phyloP scores from a whole-genome alignment of 2,888 invertebrate genomes.

The Dichetophora obliterata region DNA sequence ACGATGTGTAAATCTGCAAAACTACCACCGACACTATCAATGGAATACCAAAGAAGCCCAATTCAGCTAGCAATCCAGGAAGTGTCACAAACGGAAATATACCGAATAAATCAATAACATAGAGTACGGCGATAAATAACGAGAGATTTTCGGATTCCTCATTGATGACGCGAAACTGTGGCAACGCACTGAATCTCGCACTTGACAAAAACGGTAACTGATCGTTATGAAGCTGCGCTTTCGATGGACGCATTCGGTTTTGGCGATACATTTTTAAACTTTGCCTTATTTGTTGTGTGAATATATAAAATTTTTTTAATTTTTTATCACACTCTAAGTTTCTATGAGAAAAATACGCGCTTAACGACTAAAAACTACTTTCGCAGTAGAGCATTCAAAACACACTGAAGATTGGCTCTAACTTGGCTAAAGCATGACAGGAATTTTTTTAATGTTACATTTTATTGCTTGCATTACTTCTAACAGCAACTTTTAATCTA shows the following conservation, averaged over 20 bases:
- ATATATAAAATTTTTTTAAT: neutral
- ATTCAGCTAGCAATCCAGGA: constrained; percentile 80
- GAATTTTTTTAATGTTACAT: neutral
- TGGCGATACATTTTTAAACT: constrained; percentile 43
- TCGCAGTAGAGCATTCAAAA: neutral
- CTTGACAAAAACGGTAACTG: constrained; percentile 65
- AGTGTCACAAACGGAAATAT: constrained; percentile 85
- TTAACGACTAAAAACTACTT: too few species aligned
- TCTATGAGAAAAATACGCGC: too few species aligned
- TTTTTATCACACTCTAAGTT: neutral
- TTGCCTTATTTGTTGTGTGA: neutral
- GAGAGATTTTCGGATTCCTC: constrained; percentile 71
- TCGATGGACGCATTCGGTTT: constrained; percentile 44
- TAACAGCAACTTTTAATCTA: constrained; percentile 9
- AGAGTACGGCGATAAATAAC: constrained; percentile 79
- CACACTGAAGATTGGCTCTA: constrained; percentile 2
- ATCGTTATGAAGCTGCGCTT: constrained; percentile 54
- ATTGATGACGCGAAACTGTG: constrained; percentile 60
- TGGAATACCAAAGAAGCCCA: constrained; percentile 81
- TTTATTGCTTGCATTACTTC: neutral
- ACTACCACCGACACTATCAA: constrained; percentile 77
- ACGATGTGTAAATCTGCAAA: constrained; percentile 85
- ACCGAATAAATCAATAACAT: constrained; percentile 85
- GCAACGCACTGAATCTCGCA: constrained; percentile 65
- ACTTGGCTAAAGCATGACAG: neutral